These are phyloP conservation scores for Proisotoma minuta DNA, from an alignment of 2,888 invertebrate genomes.

Conservation along the genomic window DNA sequence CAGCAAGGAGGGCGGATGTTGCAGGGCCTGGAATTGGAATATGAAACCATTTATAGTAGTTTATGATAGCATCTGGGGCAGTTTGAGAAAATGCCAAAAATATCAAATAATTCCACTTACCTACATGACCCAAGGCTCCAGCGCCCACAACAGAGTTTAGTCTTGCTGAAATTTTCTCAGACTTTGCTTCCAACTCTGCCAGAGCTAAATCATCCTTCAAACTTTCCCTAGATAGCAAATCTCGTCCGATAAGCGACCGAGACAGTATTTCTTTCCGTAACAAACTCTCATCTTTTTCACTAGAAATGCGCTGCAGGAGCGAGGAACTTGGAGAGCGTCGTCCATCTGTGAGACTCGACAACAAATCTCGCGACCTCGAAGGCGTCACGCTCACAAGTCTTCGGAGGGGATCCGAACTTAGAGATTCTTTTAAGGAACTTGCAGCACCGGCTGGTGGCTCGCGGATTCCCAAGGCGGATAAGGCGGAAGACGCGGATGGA, in stretches of 20 bases:
- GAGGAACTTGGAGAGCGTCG: conserved; percentile 43
- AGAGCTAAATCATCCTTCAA: conserved; percentile 42
- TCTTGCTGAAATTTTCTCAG: conserved; percentile 39
- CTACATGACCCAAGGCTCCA: conserved; percentile 17
- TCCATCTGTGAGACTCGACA: conserved; percentile 38
- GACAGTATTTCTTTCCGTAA: conserved; percentile 46
- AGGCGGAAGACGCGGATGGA: conserved; percentile 43
- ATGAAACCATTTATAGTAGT: too few relatives aligned
- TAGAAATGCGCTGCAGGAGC: conserved; percentile 41
- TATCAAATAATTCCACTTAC: too few relatives aligned
- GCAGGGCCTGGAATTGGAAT: conserved; percentile 15
- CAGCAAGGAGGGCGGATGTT: conserved; percentile 24
- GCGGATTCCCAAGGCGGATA: conserved; percentile 43
- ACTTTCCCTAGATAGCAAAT: conserved; percentile 40
- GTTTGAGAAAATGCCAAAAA: too few relatives aligned
- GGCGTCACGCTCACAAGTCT: conserved; percentile 41
- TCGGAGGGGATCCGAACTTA: conserved; percentile 40
- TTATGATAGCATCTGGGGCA: too few relatives aligned
- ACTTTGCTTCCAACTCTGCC: conserved; percentile 29
- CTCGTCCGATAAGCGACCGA: conserved; percentile 41
- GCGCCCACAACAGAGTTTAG: conserved; percentile 31
- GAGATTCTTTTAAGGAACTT: conserved; percentile 32
- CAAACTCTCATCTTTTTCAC: conserved; percentile 39
- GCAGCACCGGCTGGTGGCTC: conserved; percentile 22
- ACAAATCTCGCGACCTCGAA: conserved; percentile 45